phyloP scores from a whole-genome alignment of 2,113 vertebrate species.

The Pangasianodon gigas region DNA sequence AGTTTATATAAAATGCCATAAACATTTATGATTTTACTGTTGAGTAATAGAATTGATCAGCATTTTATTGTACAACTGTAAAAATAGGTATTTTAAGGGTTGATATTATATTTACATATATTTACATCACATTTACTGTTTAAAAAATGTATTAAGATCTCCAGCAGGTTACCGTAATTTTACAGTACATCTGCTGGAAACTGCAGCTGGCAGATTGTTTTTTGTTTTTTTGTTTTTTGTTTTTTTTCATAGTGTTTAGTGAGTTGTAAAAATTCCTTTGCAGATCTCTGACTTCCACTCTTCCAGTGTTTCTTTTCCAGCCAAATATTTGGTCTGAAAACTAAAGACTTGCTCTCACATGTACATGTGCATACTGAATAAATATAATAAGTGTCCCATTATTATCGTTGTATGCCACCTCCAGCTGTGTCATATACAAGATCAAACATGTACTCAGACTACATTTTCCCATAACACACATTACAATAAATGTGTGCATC shows the following conservation, averaged over 20 bases:
- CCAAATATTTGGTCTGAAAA: not conserved
- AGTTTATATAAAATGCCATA: not conserved
- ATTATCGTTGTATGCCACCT: constrained; percentile 21
- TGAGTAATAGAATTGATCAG: not conserved
- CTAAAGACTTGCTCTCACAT: not conserved
- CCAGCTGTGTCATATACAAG: constrained; percentile 33
- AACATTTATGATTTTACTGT: not conserved
- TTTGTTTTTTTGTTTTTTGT: no score
- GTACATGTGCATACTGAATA: not conserved
- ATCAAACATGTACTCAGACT: constrained; percentile 15
- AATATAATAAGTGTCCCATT: not conserved
- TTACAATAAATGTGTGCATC: not conserved
- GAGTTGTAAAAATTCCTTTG: not conserved
- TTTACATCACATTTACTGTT: not conserved
- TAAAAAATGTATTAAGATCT: not conserved
- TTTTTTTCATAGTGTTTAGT: not conserved
- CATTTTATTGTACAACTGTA: not conserved
- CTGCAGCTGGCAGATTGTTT: no score
- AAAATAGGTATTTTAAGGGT: not conserved
- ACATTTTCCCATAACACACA: not conserved
- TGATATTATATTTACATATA: no score
- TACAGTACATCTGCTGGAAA: not conserved
- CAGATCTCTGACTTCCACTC: not conserved
- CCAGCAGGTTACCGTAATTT: not conserved
- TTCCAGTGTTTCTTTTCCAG: not conserved